These are phyloP conservation scores for Palythoa heliodiscus DNA, from an alignment of 92 coral and sea anemone species.

Conservation along the genomic window DNA sequence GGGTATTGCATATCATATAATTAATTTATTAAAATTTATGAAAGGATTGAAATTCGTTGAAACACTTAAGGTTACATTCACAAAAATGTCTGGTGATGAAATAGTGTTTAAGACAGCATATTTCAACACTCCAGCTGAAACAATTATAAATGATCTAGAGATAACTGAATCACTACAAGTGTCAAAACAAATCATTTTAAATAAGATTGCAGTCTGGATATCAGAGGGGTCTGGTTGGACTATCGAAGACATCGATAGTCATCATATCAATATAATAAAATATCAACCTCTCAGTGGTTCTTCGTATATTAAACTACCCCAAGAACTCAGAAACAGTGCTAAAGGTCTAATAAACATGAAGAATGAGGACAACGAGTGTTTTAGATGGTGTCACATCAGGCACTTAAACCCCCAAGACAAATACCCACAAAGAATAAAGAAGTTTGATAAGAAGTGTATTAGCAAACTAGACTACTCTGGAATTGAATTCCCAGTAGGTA, in stretches of 20 bases:
- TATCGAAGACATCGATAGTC: not conserved
- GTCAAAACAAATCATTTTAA: slow-evolving; percentile 18
- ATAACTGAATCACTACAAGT: not conserved
- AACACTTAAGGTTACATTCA: slow-evolving; percentile 8
- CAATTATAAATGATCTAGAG: slow-evolving; percentile 3
- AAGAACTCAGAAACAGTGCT: slow-evolving; percentile 25
- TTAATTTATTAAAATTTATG: too few relatives aligned
- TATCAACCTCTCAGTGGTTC: slow-evolving; percentile 26
- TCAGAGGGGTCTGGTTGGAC: slow-evolving; percentile 43
- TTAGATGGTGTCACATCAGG: slow-evolving; percentile 57
- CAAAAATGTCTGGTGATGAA: not conserved
- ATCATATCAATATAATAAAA: not conserved
- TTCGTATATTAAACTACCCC: slow-evolving; percentile 41
- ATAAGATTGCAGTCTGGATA: not conserved
- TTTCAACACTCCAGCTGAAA: slow-evolving; percentile 20
- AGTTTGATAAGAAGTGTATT: slow-evolving; percentile 12
- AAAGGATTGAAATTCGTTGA: slow-evolving; percentile 23
- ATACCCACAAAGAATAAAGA: slow-evolving; percentile 34
- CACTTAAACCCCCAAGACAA: slow-evolving; percentile 43
- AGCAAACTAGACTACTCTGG: slow-evolving; percentile 31
- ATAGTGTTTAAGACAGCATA: slow-evolving; percentile 31
- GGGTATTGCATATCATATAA: too few relatives aligned
- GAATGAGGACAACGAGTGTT: slow-evolving; percentile 48
- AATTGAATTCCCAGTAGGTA: slow-evolving; percentile 40
- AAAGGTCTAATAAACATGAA: slow-evolving; percentile 47